These are phyloP conservation scores for Choloepus hoffmanni DNA, from an alignment of 2,113 vertebrate species.

Conservation along the genomic window DNA sequence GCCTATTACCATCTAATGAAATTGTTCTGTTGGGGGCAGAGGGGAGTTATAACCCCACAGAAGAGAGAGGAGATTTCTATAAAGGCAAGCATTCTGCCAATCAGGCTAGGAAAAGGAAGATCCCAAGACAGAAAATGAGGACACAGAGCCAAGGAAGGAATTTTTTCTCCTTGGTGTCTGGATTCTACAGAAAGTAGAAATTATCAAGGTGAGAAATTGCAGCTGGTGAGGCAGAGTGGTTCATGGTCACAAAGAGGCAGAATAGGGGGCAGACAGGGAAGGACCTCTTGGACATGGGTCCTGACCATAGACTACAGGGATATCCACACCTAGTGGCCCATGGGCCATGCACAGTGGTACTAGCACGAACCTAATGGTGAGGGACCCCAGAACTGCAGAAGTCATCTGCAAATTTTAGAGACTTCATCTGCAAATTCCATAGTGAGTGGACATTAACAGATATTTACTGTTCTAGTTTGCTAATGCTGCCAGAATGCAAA, in stretches of 20 bases:
- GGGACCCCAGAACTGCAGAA: neutral
- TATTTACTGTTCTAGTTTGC: neutral
- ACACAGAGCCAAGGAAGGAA: neutral
- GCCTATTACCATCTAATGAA: neutral
- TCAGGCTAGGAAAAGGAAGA: neutral
- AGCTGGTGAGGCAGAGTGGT: neutral
- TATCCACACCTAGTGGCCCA: neutral
- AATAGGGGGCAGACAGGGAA: neutral
- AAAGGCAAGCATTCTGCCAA: slow-evolving; percentile 10
- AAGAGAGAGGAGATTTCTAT: neutral
- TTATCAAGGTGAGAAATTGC: neutral
- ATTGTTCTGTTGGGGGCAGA: neutral
- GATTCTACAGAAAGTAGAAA: slow-evolving; percentile 21
- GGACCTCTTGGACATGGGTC: neutral
- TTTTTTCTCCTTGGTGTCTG: neutral
- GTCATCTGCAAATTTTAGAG: neutral
- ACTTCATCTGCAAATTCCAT: neutral
- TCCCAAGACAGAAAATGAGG: slow-evolving; percentile 21
- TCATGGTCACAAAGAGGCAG: neutral
- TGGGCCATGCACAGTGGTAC: neutral
- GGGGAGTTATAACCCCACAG: neutral
- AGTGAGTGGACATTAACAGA: neutral
- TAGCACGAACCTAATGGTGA: neutral
- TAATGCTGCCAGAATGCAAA: no score
- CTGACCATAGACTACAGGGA: neutral